Evolutionary conservation across 2,888 invertebrate genomes (phyloP), one percentile per base, ranked within the genome.

Genomic region (Lochmaea capreae): DNA sequence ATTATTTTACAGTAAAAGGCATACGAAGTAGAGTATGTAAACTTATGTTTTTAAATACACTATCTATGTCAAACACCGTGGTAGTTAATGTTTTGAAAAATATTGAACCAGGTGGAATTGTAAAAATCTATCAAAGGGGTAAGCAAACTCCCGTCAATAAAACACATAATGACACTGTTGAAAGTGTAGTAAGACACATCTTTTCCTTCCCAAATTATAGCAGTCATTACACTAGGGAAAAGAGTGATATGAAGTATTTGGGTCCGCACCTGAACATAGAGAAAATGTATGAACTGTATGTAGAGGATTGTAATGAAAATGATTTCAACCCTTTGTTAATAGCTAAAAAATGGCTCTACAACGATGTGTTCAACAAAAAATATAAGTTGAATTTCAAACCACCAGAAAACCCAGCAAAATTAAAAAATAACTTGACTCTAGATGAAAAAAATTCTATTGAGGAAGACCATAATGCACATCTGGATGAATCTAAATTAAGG

Each of bases 1-100:
- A 67, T 43, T 58, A 67, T 67, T 67, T 67, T 67, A 67, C 67
- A 22, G 67, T 67, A 43, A 67, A 67, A 12, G 58, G 58, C 26
- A 39, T 12, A 58, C 58, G 22, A 67, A 43, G 26, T 59, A 58
- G n/a, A 14, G 65, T 65, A 22, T 65, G 65, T 65, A 52, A 65
- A 46, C 18, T 49, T 46, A 65, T 65, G 46, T 65, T 67, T 67
- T 58, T 67, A 42, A 67, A 67, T 18, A 58, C 67, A 42, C 67
- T 58, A 33, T 54, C 65, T 43, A 65, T 65, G 11, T 43, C 43
- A 22, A 65, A 43, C 65, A 65, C 22, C 18, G 65, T 65, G 18
- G 65, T 65, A 46, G 65, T 46, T 18, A 65, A 65, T 65, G 18
- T 42, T 65, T 65, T 22, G 46, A 46, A 65, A 65, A 43, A 65